Evolutionary conservation across 2,888 invertebrate species (phyloP), one percentile per base, ranked within the genome.

Genomic region (Hoplodrina ambigua): DNA sequence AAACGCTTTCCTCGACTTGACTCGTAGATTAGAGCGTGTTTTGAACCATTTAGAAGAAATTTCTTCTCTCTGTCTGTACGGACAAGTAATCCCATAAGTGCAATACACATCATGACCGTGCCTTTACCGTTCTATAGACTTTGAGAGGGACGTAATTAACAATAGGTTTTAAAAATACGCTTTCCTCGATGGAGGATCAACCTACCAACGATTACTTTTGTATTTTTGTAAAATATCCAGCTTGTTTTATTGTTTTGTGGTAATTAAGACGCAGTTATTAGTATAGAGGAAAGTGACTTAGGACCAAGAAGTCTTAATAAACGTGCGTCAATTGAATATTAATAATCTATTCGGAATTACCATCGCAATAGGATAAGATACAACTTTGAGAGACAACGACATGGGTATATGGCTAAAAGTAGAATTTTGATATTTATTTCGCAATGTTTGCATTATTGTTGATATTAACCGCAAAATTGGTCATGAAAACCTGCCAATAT

Each of bases 111-210:
- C 95, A 95, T 94, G 89, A 95, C 94, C 95, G 95, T 96, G 96
- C 96, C 96, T 95, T 96, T 93, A 94, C 95, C 93, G 93, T 94
- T 95, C 94, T 95, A 94, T 94, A 96, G 95, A 96, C 95, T 95
- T 93, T 92, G 94, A 93, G 92, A 93, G 95, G 95, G 95, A 96
- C 95, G 95, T 95, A 96, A 96, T 94, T 95, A 94, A 93, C 95
- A 94, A 95, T 95, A 95, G 94, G 92, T 91, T 94, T 93, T 91
- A 89, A 91, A 90, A 93, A 91, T 90, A 90, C 91, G 91, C 92
- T 92, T 92, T 90, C 91, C 92, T 90, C 89, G 80, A 82, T 86
- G 87, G 88, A 88, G 89, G 89, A 86, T 87, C 86, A 90, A 82
- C 90, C 87, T 87, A 90, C 91, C 91, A 87, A 90, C 87, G 85